A percentile compares a stretch with the other conserved stretches of the same genome.
phyloP scores from a whole-genome alignment of 2,113 vertebrate genomes.

The Calyptommatus sinebrachiatus region DNA sequence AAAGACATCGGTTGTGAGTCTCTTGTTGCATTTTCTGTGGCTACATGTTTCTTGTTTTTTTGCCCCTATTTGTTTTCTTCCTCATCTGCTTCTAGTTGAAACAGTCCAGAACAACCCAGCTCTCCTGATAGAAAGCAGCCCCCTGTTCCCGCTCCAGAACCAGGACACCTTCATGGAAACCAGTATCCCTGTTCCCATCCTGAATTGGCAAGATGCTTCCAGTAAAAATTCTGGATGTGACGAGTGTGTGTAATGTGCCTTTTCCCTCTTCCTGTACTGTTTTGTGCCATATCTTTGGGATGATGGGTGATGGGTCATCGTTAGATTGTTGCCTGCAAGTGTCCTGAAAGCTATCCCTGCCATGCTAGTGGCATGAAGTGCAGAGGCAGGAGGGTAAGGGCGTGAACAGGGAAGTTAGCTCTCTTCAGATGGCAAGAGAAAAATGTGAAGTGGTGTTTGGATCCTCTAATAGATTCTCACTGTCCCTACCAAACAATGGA shows the following conservation, averaged over 20 bases:
- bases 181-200: slow-evolving; percentile 90
- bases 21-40: slow-evolving; percentile 69
- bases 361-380: neutral
- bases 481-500: too few species aligned
- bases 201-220: slow-evolving; percentile 90
- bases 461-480: too few species aligned
- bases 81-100: slow-evolving; percentile 83
- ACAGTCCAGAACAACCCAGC: slow-evolving; percentile 93
- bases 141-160: slow-evolving; percentile 74
- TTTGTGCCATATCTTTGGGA: slow-evolving; percentile 50
- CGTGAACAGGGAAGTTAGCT: too few species aligned
- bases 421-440: neutral
- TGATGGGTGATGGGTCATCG: slow-evolving; percentile 21
- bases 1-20: slow-evolving; percentile 57
- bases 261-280: slow-evolving; percentile 45
- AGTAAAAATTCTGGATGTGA: slow-evolving; percentile 81
- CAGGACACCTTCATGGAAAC: slow-evolving; percentile 92
- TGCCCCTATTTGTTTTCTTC: slow-evolving; percentile 59
- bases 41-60: slow-evolving; percentile 73
- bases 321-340: slow-evolving; percentile 14
- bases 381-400: neutral
- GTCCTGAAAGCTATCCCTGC: slow-evolving; percentile 58
- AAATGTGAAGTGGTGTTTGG: too few species aligned
- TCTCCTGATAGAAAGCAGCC: slow-evolving; percentile 85
- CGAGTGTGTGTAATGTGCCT: slow-evolving; percentile 92